Conservation (phyloP, 2,888 invertebrate genomes). For the Oligia strigilis region DNA sequence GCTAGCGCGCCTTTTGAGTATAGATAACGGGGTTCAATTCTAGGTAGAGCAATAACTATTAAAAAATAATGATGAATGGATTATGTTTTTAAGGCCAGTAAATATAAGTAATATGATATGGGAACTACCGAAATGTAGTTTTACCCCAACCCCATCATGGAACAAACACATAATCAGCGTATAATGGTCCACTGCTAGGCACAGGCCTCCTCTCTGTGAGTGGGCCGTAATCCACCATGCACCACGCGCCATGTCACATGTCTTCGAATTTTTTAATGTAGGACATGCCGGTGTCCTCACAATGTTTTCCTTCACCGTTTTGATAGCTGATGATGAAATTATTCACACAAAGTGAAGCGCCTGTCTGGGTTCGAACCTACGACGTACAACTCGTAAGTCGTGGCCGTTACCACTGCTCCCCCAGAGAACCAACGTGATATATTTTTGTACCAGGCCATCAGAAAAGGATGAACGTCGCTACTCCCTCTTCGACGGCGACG, state of each 20-base stretch:
- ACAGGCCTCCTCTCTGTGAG: no score
- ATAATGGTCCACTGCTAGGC: no score
- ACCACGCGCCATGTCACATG: no score
- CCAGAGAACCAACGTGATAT: not conserved
- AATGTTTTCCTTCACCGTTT: no score
- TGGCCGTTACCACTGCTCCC: not conserved
- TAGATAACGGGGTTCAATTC: no score
- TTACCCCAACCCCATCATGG: not conserved
- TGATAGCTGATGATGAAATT: no score
- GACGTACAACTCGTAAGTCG: no score
- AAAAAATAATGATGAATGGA: not conserved
- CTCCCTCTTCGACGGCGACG: slow-evolving; percentile 98
- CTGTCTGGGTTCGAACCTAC: no score
- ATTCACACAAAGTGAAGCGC: no score
- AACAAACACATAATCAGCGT: not conserved
- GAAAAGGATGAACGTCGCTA: slow-evolving; percentile 94
- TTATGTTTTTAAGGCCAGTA: not conserved
- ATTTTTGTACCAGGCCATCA: slow-evolving; percentile 88
- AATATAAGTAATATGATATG: not conserved
- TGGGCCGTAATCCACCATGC: no score
- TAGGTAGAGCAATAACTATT: not conserved
- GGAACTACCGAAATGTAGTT: not conserved
- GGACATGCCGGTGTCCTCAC: no score
- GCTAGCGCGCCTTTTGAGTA: not conserved
- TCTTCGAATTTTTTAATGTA: no score